Percentiles rank a stretch among this genome's conserved stretches.
Conservation (phyloP, 1,140 invertebrate genomes). For the Ceratitis capitata region DNA sequence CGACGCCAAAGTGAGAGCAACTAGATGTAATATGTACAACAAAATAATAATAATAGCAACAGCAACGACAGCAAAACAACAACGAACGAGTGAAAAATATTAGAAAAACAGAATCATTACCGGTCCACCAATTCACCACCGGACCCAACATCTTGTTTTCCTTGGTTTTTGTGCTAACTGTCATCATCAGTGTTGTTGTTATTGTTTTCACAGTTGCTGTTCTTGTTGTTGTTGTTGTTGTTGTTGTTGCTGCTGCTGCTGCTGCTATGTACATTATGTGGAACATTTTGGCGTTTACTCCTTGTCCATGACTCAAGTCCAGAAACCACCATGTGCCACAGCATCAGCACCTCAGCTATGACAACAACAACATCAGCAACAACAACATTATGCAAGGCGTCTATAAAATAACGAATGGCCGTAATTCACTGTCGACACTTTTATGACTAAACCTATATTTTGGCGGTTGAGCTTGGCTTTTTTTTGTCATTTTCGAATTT, state of each 20-base stretch:
- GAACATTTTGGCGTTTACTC: background rate
- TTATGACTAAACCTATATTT: conserved; percentile 6
- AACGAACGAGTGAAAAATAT: background rate
- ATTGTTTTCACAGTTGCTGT: background rate
- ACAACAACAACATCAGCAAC: background rate
- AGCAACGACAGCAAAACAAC: background rate
- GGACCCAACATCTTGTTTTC: too few relatives aligned
- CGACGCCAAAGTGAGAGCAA: background rate
- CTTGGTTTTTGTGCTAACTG: too few relatives aligned
- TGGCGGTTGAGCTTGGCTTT: too few relatives aligned
- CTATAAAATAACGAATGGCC: background rate
- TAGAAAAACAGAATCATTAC: background rate
- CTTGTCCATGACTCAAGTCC: background rate
- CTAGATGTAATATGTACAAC: background rate
- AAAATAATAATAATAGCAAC: background rate
- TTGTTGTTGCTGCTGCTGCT: background rate
- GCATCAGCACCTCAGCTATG: background rate
- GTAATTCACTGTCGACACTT: conserved; percentile 10
- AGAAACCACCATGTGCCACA: background rate
- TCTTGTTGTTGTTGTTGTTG: background rate
- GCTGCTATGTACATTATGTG: background rate
- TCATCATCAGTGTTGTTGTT: background rate
- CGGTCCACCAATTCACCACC: too few relatives aligned
- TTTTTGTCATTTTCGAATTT: background rate
- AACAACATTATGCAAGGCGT: background rate